Percentiles rank a stretch among this genome's conserved stretches.
phyloP scores from a whole-genome alignment of 2,797 vertebrate genomes.

The Mastacembelus armatus region DNA sequence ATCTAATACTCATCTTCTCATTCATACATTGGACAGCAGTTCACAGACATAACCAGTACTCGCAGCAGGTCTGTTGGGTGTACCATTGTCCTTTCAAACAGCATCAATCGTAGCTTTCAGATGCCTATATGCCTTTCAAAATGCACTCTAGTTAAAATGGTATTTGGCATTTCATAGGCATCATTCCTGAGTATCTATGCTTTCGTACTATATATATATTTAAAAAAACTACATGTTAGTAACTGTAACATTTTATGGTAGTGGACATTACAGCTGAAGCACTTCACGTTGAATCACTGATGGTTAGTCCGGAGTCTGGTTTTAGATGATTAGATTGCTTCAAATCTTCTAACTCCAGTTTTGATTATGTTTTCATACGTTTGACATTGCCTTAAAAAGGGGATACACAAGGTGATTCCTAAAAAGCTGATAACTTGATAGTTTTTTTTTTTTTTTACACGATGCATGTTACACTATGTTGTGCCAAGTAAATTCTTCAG shows the following conservation, averaged over 20 bases:
- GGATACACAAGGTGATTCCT: too few species aligned
- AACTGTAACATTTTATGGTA: neutral
- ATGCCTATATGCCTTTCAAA: slow-evolving; percentile 28
- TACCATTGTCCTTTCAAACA: slow-evolving; percentile 2
- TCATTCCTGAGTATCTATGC: slow-evolving; percentile 56
- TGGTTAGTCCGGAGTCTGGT: neutral
- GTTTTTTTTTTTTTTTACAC: too few species aligned
- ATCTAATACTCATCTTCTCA: slow-evolving; percentile 71
- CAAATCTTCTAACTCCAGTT: neutral
- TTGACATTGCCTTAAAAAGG: neutral
- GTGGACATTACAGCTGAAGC: slow-evolving; percentile 7
- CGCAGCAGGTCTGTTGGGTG: slow-evolving; percentile 5
- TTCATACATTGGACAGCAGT: slow-evolving; percentile 49
- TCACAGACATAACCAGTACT: slow-evolving; percentile 13
- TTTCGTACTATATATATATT: too few species aligned
- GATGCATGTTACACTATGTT: too few species aligned
- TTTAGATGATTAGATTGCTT: slow-evolving; percentile 1
- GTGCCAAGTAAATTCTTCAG: too few species aligned
- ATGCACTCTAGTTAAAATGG: slow-evolving; percentile 8
- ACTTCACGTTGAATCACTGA: too few species aligned
- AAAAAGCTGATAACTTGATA: too few species aligned
- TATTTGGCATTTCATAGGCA: slow-evolving; percentile 20
- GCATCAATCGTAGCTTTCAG: slow-evolving; percentile 7
- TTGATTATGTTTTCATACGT: neutral
- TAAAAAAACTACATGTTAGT: too few species aligned